phyloP scores from a whole-genome alignment of 2,113 vertebrate genomes.

The Corythornis vintsioides region DNA sequence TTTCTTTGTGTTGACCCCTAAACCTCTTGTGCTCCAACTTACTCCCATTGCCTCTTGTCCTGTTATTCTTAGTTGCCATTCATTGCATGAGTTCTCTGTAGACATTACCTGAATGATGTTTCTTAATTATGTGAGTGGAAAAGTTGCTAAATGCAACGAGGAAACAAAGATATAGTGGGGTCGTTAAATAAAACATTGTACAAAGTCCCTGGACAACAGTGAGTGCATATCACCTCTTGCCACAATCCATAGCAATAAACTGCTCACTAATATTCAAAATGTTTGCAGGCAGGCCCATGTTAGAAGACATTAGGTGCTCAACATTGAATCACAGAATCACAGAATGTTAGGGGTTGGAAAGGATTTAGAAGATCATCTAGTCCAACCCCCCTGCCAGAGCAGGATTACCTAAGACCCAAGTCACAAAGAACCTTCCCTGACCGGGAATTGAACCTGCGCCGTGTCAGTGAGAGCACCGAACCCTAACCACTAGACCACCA shows the following conservation, averaged over 20 bases:
- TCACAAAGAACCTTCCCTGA: too few species aligned
- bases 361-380: too few species aligned
- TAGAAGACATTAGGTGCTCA: background rate
- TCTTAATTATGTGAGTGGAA: background rate
- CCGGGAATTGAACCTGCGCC: too few species aligned
- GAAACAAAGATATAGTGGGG: background rate
- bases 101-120: background rate
- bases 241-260: background rate
- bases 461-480: too few species aligned
- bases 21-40: too few species aligned
- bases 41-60: too few species aligned
- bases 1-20: too few species aligned
- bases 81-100: background rate
- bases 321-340: too few species aligned
- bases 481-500: too few species aligned
- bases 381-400: too few species aligned
- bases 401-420: too few species aligned
- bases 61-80: background rate
- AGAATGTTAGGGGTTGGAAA: too few species aligned
- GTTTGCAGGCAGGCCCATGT: background rate
- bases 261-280: background rate
- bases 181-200: background rate
- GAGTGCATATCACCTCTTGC: background rate
- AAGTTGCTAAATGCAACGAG: background rate
- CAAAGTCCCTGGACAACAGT: background rate